A percentile compares a stretch with the other conserved stretches of the same genome.
These are phyloP conservation scores for Poeciliopsis retropinna DNA, from an alignment of 2,113 vertebrate genomes.

Conservation along the genomic window DNA sequence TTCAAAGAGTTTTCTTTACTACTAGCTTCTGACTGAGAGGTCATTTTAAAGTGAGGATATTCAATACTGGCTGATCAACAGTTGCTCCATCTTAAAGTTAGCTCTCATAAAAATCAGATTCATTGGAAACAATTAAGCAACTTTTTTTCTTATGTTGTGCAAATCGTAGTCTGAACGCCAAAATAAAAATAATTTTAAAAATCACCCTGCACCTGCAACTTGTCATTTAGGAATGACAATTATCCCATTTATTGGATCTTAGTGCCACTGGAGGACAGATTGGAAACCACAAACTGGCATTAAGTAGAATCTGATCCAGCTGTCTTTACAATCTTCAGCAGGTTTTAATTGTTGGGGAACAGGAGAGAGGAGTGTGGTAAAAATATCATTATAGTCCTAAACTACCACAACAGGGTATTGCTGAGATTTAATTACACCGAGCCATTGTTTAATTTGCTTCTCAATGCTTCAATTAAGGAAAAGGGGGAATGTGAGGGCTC, in stretches of 20 bases:
- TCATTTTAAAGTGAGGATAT: neutral
- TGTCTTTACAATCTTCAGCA: conserved; percentile 72
- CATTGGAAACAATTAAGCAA: conserved; percentile 31
- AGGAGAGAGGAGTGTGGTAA: conserved; percentile 64
- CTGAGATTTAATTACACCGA: conserved; percentile 80
- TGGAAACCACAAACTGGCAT: conserved; percentile 67
- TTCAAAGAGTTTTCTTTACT: too few species aligned
- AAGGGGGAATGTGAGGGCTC: conserved; percentile 60
- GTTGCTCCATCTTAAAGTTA: neutral
- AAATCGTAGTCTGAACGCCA: conserved; percentile 57
- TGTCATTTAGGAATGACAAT: conserved; percentile 69
- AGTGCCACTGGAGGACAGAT: conserved; percentile 67
- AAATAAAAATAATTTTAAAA: conserved; percentile 64
- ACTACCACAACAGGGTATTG: conserved; percentile 78
- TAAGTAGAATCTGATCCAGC: conserved; percentile 77
- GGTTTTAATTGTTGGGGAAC: conserved; percentile 82
- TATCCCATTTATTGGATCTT: conserved; percentile 80
- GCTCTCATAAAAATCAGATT: neutral
- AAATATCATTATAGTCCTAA: conserved; percentile 81
- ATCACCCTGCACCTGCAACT: conserved; percentile 77
- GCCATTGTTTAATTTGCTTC: conserved; percentile 82
- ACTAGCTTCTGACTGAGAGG: neutral
- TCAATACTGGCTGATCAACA: too few species aligned
- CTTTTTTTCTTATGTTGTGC: conserved; percentile 33
- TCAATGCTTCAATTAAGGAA: conserved; percentile 69